Conservation (phyloP, 1,140 invertebrate species). For the Nylanderia fulva region DNA sequence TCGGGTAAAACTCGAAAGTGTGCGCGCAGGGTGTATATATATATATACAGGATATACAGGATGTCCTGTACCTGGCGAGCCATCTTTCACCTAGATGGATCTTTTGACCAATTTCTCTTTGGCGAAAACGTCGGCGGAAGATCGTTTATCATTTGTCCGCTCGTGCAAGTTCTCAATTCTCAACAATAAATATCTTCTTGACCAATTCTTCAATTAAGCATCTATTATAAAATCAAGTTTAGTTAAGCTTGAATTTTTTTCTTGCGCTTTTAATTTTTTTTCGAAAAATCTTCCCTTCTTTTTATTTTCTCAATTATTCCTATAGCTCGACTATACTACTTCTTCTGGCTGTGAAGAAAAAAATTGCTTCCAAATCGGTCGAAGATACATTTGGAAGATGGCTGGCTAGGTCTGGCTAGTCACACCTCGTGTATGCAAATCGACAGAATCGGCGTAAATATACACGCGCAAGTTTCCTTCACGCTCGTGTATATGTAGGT, state of each 20-base stretch:
- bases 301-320: neutral
- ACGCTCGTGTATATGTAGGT: constrained; percentile 33
- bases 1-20: constrained; percentile 71
- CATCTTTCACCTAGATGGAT: neutral
- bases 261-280: neutral
- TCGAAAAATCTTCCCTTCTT: neutral
- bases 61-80: neutral
- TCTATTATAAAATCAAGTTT: neutral
- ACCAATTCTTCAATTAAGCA: neutral
- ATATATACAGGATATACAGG: neutral
- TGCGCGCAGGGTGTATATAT: neutral
- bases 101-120: constrained; percentile 28
- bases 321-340: neutral
- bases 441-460: neutral
- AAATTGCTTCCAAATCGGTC: neutral
- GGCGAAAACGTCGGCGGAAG: neutral
- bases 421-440: neutral
- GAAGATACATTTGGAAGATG: neutral
- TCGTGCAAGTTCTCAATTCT: constrained; percentile 16
- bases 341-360: neutral
- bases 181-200: constrained; percentile 9
- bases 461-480: neutral
- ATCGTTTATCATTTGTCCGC: constrained; percentile 29
- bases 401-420: neutral
- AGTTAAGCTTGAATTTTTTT: neutral